Base-by-base conservation (phyloP, 1,140 invertebrate species). In the Heterodera carotae region DNA sequence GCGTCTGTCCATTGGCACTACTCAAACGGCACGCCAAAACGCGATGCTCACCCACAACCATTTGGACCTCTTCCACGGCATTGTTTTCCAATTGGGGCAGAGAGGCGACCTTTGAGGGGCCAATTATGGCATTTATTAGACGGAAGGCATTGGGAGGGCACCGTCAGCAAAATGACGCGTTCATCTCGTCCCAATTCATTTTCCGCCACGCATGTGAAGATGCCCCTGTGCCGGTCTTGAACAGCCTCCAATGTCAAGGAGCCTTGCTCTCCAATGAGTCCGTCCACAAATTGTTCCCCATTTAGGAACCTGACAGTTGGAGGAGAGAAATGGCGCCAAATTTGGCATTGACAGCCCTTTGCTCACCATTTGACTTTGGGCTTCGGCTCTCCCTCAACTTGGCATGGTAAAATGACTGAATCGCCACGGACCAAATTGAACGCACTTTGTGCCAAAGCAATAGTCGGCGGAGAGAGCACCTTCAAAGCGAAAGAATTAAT, bases 131-230 rank as follows among this genome's bases (percentile, higher is more conserved):
- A 22, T 22, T 22, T 22, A 62, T 87, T 86, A 5, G 78, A 75
- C 25, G 85, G 85, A n/a, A n/a, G n/a, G n/a, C n/a, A n/a, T 22
- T 82, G 78, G 10, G 80, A 84, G 77, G 87, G 85, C 12, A 86
- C 83, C 1, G 82, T 86, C 6, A 86, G 79, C 12, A 67, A 75
- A 1, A 87, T 78, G n/a, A 48, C 53, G 1, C 76, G 53, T 66
- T 86, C 85, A 67, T 86, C 84, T 7, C 59, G 62, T 48, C 85
- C 85, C 60, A 87, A 76, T 15, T 60, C 71, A 66, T 86, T 86
- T 34, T 69, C 53, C 29, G 85, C 86, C 27, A 83, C 74, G 60
- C 85, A 86, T 39, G 79, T 85, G 56, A 84, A 86, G 15, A 75
- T 69, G 27, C 85, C 85, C 29, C 83, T 43, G 31, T 86, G 76